Percentiles rank a stretch among this genome's conserved stretches.
These are phyloP conservation scores for Atta cephalotes DNA, from an alignment of 1,140 invertebrate species.

Conservation along the genomic window DNA sequence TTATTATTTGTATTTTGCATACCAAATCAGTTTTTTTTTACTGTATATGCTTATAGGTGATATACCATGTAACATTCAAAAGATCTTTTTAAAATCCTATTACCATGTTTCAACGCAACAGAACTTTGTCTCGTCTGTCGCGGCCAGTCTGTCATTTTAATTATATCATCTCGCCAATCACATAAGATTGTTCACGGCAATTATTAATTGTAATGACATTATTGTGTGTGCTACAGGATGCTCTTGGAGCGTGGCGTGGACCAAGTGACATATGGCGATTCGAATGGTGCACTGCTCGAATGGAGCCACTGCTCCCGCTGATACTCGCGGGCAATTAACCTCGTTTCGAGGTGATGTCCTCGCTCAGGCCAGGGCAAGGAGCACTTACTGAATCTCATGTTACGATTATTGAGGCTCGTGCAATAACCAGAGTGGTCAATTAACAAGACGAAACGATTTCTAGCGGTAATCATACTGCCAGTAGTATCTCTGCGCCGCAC, in stretches of 20 bases:
- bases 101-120: neutral
- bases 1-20: slow-evolving; percentile 11
- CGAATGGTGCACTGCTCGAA: slow-evolving; percentile 1
- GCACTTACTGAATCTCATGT: slow-evolving; percentile 42
- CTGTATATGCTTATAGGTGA: neutral
- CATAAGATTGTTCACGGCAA: slow-evolving; percentile 33
- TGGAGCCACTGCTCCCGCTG: slow-evolving; percentile 30
- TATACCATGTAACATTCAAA: neutral
- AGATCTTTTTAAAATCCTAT: neutral
- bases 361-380: slow-evolving; percentile 68
- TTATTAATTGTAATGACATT: slow-evolving; percentile 33
- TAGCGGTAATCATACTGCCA: neutral
- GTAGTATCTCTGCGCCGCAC: neutral
- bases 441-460: slow-evolving; percentile 50
- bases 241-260: neutral
- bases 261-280: slow-evolving; percentile 22
- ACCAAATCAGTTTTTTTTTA: neutral
- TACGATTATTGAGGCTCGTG: slow-evolving; percentile 71
- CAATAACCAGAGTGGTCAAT: slow-evolving; percentile 62
- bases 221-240: slow-evolving; percentile 8
- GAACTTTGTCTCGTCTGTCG: neutral
- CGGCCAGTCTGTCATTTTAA: slow-evolving; percentile 23
- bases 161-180: neutral
- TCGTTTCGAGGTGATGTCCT: slow-evolving; percentile 80
- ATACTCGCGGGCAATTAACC: slow-evolving; percentile 79